phyloP scores from a whole-genome alignment of 2,113 vertebrate genomes.

The Anseranas semipalmata region DNA sequence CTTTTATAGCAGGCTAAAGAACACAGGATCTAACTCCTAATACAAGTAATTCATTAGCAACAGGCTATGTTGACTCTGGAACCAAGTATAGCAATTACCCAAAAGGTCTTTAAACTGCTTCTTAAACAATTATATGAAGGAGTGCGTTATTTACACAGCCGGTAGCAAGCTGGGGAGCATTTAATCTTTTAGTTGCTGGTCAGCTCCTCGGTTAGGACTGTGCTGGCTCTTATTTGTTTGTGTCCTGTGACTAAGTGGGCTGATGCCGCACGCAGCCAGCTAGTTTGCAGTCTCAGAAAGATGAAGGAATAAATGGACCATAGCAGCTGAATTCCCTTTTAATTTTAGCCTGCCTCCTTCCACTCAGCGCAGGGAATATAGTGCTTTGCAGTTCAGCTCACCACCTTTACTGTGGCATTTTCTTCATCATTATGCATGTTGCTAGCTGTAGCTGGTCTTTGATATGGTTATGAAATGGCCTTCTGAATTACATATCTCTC shows the following conservation, averaged over 20 bases:
- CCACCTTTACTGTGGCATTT: neutral
- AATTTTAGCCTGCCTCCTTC: neutral
- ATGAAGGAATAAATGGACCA: neutral
- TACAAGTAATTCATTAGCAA: conserved; percentile 14
- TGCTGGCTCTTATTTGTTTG: neutral
- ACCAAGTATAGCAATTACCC: neutral
- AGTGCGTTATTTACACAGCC: neutral
- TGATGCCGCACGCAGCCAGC: neutral
- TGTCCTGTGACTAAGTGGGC: neutral
- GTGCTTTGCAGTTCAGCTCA: conserved; percentile 1
- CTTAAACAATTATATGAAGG: neutral
- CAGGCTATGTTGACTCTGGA: neutral
- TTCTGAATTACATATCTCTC: neutral
- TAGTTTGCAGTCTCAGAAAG: neutral
- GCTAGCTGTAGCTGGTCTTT: neutral
- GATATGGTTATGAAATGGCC: neutral
- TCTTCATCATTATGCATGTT: neutral
- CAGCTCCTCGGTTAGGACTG: neutral
- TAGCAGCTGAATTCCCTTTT: neutral
- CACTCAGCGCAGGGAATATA: neutral
- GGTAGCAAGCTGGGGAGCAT: neutral
- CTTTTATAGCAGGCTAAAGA: neutral
- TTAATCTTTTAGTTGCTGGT: neutral
- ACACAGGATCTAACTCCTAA: neutral
- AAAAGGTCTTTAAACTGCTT: neutral